These are phyloP conservation scores for Siphlonurus alternatus DNA, from an alignment of 2,888 invertebrate genomes.

Conservation along the genomic window DNA sequence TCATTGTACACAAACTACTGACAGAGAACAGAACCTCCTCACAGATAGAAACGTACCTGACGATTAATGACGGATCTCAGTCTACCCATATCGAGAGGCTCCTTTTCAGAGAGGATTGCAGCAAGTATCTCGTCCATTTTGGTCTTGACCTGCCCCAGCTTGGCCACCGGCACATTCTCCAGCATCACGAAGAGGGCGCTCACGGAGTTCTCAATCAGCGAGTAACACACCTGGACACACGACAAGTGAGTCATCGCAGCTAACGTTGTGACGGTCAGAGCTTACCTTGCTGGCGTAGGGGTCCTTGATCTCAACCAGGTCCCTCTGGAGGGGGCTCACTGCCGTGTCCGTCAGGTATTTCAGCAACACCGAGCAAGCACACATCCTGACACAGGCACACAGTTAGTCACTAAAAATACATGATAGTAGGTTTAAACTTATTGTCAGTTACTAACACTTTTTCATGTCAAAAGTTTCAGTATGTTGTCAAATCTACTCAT, in stretches of 20 bases:
- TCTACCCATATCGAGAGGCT: slow-evolving; percentile 54
- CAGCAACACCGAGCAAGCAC: slow-evolving; percentile 48
- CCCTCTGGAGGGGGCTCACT: slow-evolving; percentile 64
- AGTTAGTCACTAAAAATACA: neutral
- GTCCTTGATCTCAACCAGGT: slow-evolving; percentile 66
- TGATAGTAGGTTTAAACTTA: neutral
- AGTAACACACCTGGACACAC: slow-evolving; percentile 42
- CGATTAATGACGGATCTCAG: slow-evolving; percentile 55
- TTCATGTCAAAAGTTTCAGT: neutral
- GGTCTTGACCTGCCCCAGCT: slow-evolving; percentile 42
- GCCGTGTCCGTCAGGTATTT: slow-evolving; percentile 78
- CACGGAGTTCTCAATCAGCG: slow-evolving; percentile 53
- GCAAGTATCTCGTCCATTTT: slow-evolving; percentile 34
- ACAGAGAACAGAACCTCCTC: too few relatives aligned
- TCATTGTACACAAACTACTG: too few relatives aligned
- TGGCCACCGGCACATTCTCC: slow-evolving; percentile 54
- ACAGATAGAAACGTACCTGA: slow-evolving; percentile 22
- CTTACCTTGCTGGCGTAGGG: slow-evolving; percentile 62
- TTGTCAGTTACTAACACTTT: neutral
- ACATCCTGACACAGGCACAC: slow-evolving; percentile 29
- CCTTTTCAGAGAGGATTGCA: slow-evolving; percentile 27
- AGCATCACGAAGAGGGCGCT: slow-evolving; percentile 51
- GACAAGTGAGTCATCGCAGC: slow-evolving; percentile 6
- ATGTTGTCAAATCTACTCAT: neutral
- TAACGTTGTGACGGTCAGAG: neutral